Evolutionary conservation across 2,113 vertebrate genomes (phyloP).

Genomic region (Phodopus roborovskii): DNA sequence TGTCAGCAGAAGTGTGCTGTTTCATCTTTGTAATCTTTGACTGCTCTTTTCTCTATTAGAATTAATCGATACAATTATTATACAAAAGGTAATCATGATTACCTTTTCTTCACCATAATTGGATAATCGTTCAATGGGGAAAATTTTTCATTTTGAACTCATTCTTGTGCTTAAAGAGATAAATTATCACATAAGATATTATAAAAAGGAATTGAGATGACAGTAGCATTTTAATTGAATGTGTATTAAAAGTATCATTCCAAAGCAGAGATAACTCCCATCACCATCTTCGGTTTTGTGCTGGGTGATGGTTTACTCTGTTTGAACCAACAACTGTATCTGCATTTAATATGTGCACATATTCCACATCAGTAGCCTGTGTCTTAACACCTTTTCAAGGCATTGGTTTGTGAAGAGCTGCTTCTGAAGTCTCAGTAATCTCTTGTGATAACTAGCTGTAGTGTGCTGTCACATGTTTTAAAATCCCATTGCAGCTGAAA

Average conservation of each 20-base stretch:
- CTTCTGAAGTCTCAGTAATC: not conserved
- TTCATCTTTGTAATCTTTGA: not conserved
- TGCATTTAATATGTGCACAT: conserved; percentile 31
- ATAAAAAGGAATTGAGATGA: not conserved
- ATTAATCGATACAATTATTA: not conserved
- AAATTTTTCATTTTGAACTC: conserved; percentile 30
- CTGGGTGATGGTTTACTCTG: not conserved
- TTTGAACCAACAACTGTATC: conserved; percentile 20
- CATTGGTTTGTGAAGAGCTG: not conserved
- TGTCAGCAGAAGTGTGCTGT: not conserved
- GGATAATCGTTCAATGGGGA: not conserved
- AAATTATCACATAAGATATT: conserved; percentile 26
- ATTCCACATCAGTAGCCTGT: not conserved
- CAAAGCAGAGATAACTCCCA: conserved; percentile 40
- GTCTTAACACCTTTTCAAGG: not conserved
- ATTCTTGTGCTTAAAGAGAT: not conserved
- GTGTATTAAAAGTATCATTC: conserved; percentile 16
- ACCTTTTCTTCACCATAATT: conserved; percentile 25
- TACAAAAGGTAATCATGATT: not conserved
- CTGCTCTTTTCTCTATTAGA: not conserved
- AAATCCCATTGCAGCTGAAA: conserved; percentile 8
- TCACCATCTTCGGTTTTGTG: not conserved
- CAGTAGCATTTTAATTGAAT: conserved; percentile 31
- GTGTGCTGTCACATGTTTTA: not conserved
- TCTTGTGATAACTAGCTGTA: not conserved